These are phyloP conservation scores for Carterocephalus palaemon DNA, from an alignment of 2,888 invertebrate species.

Conservation along the genomic window DNA sequence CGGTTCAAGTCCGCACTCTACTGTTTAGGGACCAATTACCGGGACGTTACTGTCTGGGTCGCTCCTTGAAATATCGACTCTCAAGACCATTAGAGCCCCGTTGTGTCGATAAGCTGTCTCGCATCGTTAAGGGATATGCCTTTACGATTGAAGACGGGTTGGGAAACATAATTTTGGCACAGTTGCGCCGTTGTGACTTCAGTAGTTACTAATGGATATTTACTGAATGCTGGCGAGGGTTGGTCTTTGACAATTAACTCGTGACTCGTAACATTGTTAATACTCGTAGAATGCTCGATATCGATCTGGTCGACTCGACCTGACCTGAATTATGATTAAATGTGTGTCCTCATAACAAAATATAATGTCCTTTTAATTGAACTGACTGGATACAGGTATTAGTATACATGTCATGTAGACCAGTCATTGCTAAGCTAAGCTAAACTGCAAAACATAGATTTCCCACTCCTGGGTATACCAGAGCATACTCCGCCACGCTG, in stretches of 20 bases:
- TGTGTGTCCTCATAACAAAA: no score
- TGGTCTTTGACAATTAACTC: background rate
- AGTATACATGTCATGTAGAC: no score
- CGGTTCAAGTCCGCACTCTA: slow-evolving; percentile 34
- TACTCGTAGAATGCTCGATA: no score
- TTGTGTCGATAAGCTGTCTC: slow-evolving; percentile 61
- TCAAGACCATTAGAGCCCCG: slow-evolving; percentile 65
- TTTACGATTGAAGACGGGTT: slow-evolving; percentile 45
- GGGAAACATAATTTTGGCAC: slow-evolving; percentile 17
- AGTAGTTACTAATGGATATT: background rate
- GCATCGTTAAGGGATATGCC: slow-evolving; percentile 54
- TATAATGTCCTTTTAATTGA: no score
- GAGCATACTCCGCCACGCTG: no score
- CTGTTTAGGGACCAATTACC: slow-evolving; percentile 60
- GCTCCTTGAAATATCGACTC: slow-evolving; percentile 67
- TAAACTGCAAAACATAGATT: no score
- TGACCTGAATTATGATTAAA: no score
- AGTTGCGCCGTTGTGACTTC: slow-evolving; percentile 4
- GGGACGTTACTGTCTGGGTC: slow-evolving; percentile 45
- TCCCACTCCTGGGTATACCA: no score
- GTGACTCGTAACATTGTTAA: no score
- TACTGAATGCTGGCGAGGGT: background rate
- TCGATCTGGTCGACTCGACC: no score
- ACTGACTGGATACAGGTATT: no score
- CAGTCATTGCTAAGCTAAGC: no score